Evolutionary conservation across 2,888 invertebrate species (phyloP).

Genomic region (Phyllotreta striolata): DNA sequence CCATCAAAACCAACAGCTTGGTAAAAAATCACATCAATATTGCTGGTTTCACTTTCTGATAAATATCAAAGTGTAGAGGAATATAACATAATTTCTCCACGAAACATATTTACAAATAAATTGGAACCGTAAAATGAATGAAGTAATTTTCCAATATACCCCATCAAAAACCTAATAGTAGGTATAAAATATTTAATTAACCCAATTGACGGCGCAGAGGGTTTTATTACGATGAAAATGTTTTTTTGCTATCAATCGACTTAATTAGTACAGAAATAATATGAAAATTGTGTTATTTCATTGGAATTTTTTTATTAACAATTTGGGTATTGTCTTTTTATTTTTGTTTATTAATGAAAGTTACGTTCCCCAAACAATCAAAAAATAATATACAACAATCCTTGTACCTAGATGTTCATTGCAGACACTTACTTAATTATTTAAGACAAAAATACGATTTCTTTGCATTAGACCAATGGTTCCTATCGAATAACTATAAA

Average conservation of each 20-base stretch:
- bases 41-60: too few species aligned
- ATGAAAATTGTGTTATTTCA: neutral
- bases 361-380: too few species aligned
- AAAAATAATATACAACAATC: too few species aligned
- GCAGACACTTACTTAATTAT: slow-evolving; percentile 5
- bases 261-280: slow-evolving; percentile 5
- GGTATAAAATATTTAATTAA: slow-evolving; percentile 15
- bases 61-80: slow-evolving; percentile 1
- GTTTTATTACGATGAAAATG: slow-evolving; percentile 6
- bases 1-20: too few species aligned
- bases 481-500: slow-evolving; percentile 17
- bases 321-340: too few species aligned
- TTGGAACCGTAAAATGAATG: slow-evolving; percentile 1
- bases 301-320: neutral
- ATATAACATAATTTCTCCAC: neutral
- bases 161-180: slow-evolving; percentile 7
- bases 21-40: too few species aligned
- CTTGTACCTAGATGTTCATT: neutral
- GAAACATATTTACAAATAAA: slow-evolving; percentile 10
- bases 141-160: slow-evolving; percentile 10
- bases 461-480: neutral
- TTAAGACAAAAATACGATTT: slow-evolving; percentile 19
- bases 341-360: too few species aligned
- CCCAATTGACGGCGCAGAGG: slow-evolving; percentile 3
- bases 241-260: neutral